A percentile compares a stretch with the other conserved stretches of the same genome.
phyloP scores from a whole-genome alignment of 53 echinoderm and acorn worm genomes.

The Stichopus horrens region DNA sequence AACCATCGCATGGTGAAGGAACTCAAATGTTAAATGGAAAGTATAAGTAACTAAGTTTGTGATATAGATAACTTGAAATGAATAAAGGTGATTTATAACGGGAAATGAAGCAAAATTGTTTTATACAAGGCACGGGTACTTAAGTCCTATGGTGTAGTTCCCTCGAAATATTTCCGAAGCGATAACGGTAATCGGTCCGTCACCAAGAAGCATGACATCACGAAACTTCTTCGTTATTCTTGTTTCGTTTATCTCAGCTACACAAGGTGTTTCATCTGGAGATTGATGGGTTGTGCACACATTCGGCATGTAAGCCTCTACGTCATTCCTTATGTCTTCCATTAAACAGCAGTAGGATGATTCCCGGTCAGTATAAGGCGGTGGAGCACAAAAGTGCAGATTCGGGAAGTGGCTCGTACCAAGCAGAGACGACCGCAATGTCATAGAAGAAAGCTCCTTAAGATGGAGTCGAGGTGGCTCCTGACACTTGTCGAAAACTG shows the following conservation, averaged over 20 bases:
- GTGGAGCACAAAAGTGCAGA: neutral
- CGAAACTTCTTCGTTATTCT: neutral
- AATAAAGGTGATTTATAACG: no score
- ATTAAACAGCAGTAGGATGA: neutral
- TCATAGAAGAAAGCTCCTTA: neutral
- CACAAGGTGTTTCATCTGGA: neutral
- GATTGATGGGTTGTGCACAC: neutral
- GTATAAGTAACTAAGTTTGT: no score
- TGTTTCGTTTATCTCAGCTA: neutral
- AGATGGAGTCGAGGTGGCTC: neutral
- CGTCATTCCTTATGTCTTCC: neutral
- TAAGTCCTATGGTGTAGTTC: neutral
- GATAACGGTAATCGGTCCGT: neutral
- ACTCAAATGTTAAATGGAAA: no score
- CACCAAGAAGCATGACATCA: constrained; percentile 14
- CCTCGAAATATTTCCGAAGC: neutral
- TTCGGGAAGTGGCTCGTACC: neutral
- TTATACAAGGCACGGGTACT: neutral
- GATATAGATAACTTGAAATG: no score
- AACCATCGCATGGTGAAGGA: no score
- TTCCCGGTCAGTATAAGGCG: neutral
- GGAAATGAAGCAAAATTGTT: neutral
- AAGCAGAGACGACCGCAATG: neutral
- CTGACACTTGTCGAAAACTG: neutral
- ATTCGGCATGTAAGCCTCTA: neutral